Evolutionary conservation across 2,888 invertebrate genomes (phyloP).

Genomic region (Drosophila sordidula): DNA sequence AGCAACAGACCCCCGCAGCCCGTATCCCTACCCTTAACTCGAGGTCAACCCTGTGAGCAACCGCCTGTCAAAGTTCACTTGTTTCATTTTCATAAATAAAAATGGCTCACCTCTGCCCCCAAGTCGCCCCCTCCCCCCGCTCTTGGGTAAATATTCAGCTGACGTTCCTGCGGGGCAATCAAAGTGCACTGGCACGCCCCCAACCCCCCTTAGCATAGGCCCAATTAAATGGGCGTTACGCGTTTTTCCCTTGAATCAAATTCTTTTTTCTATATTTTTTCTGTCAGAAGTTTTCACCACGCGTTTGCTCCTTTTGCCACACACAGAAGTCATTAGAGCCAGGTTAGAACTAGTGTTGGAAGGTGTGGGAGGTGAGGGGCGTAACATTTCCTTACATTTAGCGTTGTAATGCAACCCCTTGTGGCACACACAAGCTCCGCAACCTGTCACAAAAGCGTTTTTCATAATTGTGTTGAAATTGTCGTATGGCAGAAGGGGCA

Average conservation of each 20-base stretch:
- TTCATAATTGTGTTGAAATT: conserved; percentile 66
- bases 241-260: conserved; percentile 28
- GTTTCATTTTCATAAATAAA: conserved; percentile 78
- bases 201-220: conserved; percentile 17
- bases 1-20: not conserved
- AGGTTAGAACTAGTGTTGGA: not conserved
- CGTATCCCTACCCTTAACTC: not conserved
- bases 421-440: not conserved
- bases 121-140: not conserved
- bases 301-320: conserved; percentile 21
- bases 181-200: conserved; percentile 67
- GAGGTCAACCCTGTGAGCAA: conserved; percentile 56
- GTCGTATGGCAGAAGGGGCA: conserved; percentile 9
- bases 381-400: conserved; percentile 43
- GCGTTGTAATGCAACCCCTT: conserved; percentile 36
- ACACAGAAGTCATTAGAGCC: conserved; percentile 34
- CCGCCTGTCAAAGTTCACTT: conserved; percentile 77
- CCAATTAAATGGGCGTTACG: conserved; percentile 73
- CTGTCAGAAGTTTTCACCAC: conserved; percentile 24
- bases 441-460: conserved; percentile 46
- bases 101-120: not conserved
- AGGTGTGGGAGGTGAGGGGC: not conserved
- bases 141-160: conserved; percentile 72
- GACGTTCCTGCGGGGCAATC: conserved; percentile 57
- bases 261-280: conserved; percentile 4